Evolutionary conservation across 2,797 vertebrate genomes (phyloP), one percentile per base, ranked within the genome.

Genomic region (Orientallactaga sibirica): DNA sequence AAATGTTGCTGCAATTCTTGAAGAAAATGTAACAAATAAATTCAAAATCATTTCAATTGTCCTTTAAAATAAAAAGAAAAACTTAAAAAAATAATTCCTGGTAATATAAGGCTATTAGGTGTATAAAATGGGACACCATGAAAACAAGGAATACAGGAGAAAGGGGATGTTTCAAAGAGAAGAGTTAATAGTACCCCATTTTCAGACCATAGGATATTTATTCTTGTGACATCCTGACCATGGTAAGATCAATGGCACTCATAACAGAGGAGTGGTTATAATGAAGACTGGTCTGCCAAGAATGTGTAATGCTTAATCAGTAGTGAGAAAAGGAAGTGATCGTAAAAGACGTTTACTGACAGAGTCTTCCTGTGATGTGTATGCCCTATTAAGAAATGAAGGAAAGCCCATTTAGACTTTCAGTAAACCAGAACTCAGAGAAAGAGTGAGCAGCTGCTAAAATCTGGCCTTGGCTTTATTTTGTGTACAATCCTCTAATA

Each of bases 381-480:
- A 74, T 91, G 25, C 64, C 16, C 90, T 96, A 66, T 91, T 89
- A 88, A 92, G 93, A 97, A 95, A 94, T 43, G 16, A 33, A 95
- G 91, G 92, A 91, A 95, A 70, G 79, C 92, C 92, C 92, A 83
- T 37, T 52, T 91, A 66, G 75, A 73, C 22, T 92, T 87, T 87
- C 73, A 18, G 25, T 55, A 95, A 91, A 95, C 78, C 58, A 93
- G 86, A 96, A 90, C 73, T 88, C 84, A 80, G 88, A 92, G 92
- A 81, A 94, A 89, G 90, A 58, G 24, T 66, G 84, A 92, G 86
- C 96, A 95, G 96, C 95, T 97, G 95, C 84, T 88, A 82, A 96
- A 97, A 95, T 82, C 93, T 97, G 94, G 91, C 55, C 78, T 66
- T 86, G 89, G 79, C 43, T 58, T 77, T 61, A n/a, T 12, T 8